Percentiles rank a stretch among this genome's conserved stretches.
phyloP scores from a whole-genome alignment of 2,888 invertebrate species.

The Polydrusus cervinus region DNA sequence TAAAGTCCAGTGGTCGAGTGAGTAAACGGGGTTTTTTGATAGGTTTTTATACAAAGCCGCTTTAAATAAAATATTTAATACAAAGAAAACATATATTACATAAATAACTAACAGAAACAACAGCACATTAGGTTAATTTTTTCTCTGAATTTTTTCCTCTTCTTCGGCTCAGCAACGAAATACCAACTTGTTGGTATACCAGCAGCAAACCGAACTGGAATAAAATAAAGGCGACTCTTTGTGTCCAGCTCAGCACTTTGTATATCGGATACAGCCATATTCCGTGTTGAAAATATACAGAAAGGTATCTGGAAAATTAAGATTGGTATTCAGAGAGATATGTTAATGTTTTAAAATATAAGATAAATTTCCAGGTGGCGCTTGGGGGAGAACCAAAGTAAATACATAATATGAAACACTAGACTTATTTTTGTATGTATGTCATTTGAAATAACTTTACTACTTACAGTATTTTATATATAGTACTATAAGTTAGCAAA shows the following conservation, averaged over 20 bases:
- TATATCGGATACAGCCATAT: conserved; percentile 75
- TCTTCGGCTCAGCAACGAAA: conserved; percentile 49
- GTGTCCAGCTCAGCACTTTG: conserved; percentile 74
- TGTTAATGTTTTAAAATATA: no score
- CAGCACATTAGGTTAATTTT: conserved; percentile 35
- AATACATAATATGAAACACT: no score
- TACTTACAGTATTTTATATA: conserved; percentile 59
- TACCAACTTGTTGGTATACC: conserved; percentile 55
- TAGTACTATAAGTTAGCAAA: conserved; percentile 43
- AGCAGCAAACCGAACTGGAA: conserved; percentile 39
- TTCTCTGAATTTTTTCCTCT: conserved; percentile 6
- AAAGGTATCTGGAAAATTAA: conserved; percentile 64
- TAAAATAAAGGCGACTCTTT: conserved; percentile 58
- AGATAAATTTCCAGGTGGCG: no score
- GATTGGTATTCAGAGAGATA: no score
- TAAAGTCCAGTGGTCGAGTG: no score
- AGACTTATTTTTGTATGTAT: no score
- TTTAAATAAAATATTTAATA: no score
- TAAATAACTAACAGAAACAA: conserved; percentile 13
- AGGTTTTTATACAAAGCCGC: no score
- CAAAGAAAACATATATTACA: not conserved
- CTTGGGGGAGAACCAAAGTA: no score
- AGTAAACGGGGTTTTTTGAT: no score
- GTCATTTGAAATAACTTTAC: no score
- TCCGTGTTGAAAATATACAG: conserved; percentile 72